phyloP scores from a whole-genome alignment of 2,113 vertebrate species.

The Odontesthes bonariensis region DNA sequence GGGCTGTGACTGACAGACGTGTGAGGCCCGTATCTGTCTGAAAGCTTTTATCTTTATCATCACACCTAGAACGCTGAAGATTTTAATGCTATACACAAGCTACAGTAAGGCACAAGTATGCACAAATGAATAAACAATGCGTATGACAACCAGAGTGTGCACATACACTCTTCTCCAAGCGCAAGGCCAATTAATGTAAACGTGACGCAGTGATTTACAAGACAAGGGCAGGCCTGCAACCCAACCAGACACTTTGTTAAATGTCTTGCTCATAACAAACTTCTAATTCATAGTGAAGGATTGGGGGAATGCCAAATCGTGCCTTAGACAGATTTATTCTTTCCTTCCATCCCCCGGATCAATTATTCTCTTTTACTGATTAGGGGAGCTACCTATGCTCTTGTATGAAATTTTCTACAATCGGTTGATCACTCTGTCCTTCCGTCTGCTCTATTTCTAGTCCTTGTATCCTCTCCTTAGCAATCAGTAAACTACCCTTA shows the following conservation, averaged over 20 bases:
- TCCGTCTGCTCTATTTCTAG: no score
- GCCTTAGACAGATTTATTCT: constrained; percentile 24
- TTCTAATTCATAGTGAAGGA: constrained; percentile 49
- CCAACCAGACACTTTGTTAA: constrained; percentile 41
- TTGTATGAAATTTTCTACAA: constrained; percentile 4
- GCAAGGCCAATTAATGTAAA: constrained; percentile 25
- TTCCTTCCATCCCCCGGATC: not conserved
- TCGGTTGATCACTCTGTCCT: no score
- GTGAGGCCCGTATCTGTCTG: not conserved
- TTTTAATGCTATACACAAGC: not conserved
- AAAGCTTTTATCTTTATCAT: constrained; percentile 21
- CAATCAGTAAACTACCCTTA: constrained; percentile 6
- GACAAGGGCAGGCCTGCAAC: constrained; percentile 10
- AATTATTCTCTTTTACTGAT: constrained; percentile 19
- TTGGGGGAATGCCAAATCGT: constrained; percentile 35
- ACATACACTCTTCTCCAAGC: not conserved
- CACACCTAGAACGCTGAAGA: not conserved
- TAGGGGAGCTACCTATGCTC: not conserved
- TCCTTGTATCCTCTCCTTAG: not conserved
- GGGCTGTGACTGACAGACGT: constrained; percentile 1
- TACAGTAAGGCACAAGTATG: not conserved
- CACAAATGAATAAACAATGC: constrained; percentile 17
- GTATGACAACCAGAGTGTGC: not conserved
- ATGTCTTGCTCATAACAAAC: constrained; percentile 31
- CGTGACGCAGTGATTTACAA: constrained; percentile 43